Percentiles rank a stretch among this genome's conserved stretches.
Evolutionary conservation across 2,113 vertebrate species (phyloP).

Genomic region (Trematomus loennbergii): DNA sequence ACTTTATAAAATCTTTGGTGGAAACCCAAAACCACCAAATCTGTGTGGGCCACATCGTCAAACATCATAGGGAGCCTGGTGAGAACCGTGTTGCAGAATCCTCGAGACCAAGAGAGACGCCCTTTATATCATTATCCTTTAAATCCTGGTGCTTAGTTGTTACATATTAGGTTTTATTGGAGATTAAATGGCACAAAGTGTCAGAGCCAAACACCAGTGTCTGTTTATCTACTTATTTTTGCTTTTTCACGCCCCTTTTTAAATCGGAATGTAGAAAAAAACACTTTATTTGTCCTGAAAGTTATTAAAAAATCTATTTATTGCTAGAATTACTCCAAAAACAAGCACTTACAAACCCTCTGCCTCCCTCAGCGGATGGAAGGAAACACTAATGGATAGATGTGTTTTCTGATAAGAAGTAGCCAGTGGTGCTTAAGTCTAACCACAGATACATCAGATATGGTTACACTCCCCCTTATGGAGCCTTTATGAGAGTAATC

Average conservation of each 20-base stretch:
- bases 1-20: conserved; percentile 72
- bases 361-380: conserved; percentile 4
- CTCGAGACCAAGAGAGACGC: conserved; percentile 13
- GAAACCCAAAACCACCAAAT: conserved; percentile 76
- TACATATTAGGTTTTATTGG: conserved; percentile 13
- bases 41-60: conserved; percentile 72
- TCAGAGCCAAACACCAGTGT: background rate
- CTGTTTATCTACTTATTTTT: conserved; percentile 1
- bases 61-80: conserved; percentile 39
- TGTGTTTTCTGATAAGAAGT: conserved; percentile 61
- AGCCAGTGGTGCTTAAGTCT: conserved; percentile 13
- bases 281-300: conserved; percentile 8
- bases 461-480: background rate
- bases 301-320: conserved; percentile 6
- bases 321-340: conserved; percentile 13
- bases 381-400: conserved; percentile 57
- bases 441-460: conserved; percentile 55
- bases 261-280: background rate
- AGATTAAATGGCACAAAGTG: background rate
- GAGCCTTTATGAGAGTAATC: conserved; percentile 54
- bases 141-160: conserved; percentile 35
- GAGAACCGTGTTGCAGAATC: conserved; percentile 45
- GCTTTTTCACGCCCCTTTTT: background rate
- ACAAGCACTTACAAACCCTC: background rate
- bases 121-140: conserved; percentile 50